A percentile compares a stretch with the other conserved stretches of the same genome.
Evolutionary conservation across 2,113 vertebrate genomes (phyloP).

Genomic region (Polypterus senegalus): DNA sequence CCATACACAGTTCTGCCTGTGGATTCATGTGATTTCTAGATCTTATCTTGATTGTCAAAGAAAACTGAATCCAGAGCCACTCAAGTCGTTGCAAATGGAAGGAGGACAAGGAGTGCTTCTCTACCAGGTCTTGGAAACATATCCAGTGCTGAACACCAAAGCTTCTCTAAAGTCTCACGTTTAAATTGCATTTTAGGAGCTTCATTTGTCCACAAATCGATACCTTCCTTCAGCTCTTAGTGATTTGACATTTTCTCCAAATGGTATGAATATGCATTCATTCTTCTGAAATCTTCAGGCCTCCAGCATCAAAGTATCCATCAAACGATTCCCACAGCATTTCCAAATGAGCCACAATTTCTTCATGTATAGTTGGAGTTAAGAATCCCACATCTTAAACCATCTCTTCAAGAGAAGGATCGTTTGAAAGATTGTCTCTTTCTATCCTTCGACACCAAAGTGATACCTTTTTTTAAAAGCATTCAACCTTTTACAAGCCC

Average conservation of each 20-base stretch:
- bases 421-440: neutral
- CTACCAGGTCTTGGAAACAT: neutral
- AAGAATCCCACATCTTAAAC: too few species aligned
- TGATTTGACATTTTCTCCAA: neutral
- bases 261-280: neutral
- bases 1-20: slow-evolving; percentile 3
- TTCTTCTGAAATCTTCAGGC: slow-evolving; percentile 8
- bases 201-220: slow-evolving; percentile 2
- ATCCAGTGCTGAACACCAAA: neutral
- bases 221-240: neutral
- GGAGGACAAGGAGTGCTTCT: neutral
- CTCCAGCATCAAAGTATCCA: neutral
- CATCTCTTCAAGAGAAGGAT: too few species aligned
- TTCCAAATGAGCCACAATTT: slow-evolving; percentile 10
- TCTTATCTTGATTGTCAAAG: slow-evolving; percentile 1
- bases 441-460: neutral
- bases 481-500: neutral
- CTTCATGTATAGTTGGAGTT: neutral
- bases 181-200: neutral
- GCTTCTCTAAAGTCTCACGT: neutral
- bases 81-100: neutral
- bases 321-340: slow-evolving; percentile 1
- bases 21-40: neutral
- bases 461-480: neutral
- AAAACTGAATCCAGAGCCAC: neutral